Conservation (phyloP, 2,888 invertebrate genomes). For the Clepsis dumicolana region DNA sequence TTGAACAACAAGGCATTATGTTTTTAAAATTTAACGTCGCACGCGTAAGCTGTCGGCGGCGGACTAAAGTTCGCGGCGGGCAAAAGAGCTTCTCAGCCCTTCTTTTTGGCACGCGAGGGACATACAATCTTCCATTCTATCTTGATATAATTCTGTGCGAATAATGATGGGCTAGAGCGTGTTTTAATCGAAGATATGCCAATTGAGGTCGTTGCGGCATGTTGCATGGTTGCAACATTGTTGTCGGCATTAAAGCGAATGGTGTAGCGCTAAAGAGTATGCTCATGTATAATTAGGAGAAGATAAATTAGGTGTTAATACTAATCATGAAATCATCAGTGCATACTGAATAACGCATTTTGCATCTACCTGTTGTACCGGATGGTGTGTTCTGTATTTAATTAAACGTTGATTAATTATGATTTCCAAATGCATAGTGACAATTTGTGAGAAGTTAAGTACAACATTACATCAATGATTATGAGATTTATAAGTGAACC, state of each 20-base stretch:
- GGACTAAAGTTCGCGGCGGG: too few relatives aligned
- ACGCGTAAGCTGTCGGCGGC: too few relatives aligned
- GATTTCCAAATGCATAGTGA: neutral
- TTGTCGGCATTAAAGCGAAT: slow-evolving; percentile 15
- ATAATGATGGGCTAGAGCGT: slow-evolving; percentile 17
- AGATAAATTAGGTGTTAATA: neutral
- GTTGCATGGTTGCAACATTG: slow-evolving; percentile 1
- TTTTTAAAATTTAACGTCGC: too few relatives aligned
- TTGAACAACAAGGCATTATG: too few relatives aligned
- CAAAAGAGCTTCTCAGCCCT: too few relatives aligned
- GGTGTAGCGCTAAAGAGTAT: neutral
- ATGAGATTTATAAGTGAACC: too few relatives aligned
- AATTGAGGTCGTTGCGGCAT: too few relatives aligned
- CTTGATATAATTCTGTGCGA: too few relatives aligned
- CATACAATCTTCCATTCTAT: too few relatives aligned
- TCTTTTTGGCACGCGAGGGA: too few relatives aligned
- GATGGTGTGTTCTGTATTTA: neutral
- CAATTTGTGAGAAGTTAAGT: neutral
- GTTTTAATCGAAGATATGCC: slow-evolving; percentile 35
- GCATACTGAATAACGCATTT: too few relatives aligned
- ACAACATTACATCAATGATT: too few relatives aligned
- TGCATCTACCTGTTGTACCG: neutral
- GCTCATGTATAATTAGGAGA: neutral
- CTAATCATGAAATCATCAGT: neutral
- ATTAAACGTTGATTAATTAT: neutral